Conservation (phyloP, 2,888 invertebrate species). For the Lasioglossum calceatum region DNA sequence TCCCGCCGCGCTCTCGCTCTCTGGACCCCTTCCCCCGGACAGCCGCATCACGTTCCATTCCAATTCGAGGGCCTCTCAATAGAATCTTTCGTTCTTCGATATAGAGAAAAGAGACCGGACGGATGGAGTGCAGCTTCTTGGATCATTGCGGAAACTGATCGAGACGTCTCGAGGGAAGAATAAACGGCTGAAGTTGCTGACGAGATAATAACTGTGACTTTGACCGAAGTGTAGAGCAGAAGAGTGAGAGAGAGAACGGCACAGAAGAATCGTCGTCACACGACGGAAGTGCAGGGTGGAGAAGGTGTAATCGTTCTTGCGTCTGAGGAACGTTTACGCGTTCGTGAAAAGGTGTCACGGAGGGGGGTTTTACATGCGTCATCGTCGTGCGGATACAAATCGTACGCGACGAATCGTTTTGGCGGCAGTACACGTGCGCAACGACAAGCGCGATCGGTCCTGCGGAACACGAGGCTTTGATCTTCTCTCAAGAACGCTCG, state of each 20-base stretch:
- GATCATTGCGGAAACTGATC: not conserved
- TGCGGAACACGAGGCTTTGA: constrained; percentile 41
- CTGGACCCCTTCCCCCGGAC: not conserved
- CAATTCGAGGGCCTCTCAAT: constrained; percentile 20
- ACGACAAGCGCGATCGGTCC: constrained; percentile 56
- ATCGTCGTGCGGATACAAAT: constrained; percentile 70
- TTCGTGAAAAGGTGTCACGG: constrained; percentile 51
- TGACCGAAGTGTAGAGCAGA: not conserved
- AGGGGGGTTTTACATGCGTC: constrained; percentile 70
- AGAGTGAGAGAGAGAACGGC: not conserved
- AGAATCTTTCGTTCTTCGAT: constrained; percentile 42
- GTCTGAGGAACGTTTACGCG: constrained; percentile 36
- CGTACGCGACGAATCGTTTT: constrained; percentile 67
- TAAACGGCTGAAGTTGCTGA: not conserved
- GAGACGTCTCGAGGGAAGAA: not conserved
- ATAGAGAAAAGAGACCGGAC: constrained; percentile 13
- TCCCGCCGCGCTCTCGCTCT: not conserved
- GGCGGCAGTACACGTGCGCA: constrained; percentile 70
- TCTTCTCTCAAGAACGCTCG: constrained; percentile 50
- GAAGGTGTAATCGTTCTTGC: constrained; percentile 36
- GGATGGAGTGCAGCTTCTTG: not conserved
- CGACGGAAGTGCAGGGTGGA: constrained; percentile 30
- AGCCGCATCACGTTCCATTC: not conserved
- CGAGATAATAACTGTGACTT: not conserved
- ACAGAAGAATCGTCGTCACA: not conserved